Base-by-base conservation (phyloP, 2,888 invertebrate genomes). In the Craniophora ligustri region DNA sequence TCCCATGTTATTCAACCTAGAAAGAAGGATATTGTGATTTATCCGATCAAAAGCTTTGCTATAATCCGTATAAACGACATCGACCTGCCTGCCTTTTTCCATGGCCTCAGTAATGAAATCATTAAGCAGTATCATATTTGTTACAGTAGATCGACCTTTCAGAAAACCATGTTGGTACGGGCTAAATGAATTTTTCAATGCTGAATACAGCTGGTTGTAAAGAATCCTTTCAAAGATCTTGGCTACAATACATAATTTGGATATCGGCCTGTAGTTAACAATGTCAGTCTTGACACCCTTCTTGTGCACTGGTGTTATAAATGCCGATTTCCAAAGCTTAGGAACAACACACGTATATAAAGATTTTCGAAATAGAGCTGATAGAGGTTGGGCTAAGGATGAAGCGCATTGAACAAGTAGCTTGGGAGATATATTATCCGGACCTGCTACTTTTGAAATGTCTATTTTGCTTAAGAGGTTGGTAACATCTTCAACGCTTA, bases 11-110 rank as follows among this genome's bases (percentile, higher is more conserved):
- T 31, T 13, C 6, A 47, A 23, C 23, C 39, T 47, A 4, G 7
- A 21, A 11, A 23, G n/a, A 0, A 39, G 32, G 30, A 11, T 47
- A 3, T 34, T 7, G 18, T 48, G 48, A 11, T 23, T 18, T 15
- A 48, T 48, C 5, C 48, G 31, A 15, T 48, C 48, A 23, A 40
- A 48, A 1, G 40, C 48, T 16, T 48, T 48, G 7, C 31, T 47
- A 8, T 38, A 47, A n/a, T 47, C 47, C 1, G 47, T 38, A n/a
- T 47, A 38, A 8, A 47, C 8, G 11, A 38, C 38, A 30, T 47
- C 47, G 1, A 47, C 47, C 15, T 47, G 47, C 3, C 2, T n/a
- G 8, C 38, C 38, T 2, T 2, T 10, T 15, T 38, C 21, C 38
- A 47, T 47, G 8, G 13, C 21, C 1, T 31, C 3, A 5, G 47